These are phyloP conservation scores for Heliconius sara DNA, from an alignment of 2,888 invertebrate genomes.

Conservation along the genomic window DNA sequence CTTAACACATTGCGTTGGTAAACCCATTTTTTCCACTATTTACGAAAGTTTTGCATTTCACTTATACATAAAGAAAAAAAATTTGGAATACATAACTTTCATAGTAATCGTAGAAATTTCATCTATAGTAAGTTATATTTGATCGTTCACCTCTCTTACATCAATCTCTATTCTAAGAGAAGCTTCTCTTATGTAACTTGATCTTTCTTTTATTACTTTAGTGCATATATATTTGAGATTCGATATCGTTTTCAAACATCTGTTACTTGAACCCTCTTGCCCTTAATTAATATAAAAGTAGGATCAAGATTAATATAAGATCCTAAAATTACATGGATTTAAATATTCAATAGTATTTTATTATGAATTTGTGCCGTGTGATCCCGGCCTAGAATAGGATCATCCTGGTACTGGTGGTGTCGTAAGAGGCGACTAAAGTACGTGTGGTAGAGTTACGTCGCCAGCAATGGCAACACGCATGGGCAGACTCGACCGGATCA, in stretches of 20 bases:
- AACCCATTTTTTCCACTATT: neutral
- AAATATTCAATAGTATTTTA: neutral
- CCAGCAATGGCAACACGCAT: too few species aligned
- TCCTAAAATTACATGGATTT: constrained; percentile 57
- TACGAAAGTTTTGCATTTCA: neutral
- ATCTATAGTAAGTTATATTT: constrained; percentile 8
- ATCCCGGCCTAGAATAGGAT: too few species aligned
- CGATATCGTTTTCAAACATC: constrained; percentile 62
- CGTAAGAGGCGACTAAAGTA: too few species aligned
- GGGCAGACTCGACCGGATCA: too few species aligned
- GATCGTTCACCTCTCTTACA: constrained; percentile 21
- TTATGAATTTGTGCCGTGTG: too few species aligned
- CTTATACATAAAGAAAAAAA: neutral
- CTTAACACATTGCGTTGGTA: too few species aligned
- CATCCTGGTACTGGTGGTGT: too few species aligned
- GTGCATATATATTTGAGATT: constrained; percentile 39
- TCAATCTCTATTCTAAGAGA: constrained; percentile 15
- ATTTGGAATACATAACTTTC: neutral
- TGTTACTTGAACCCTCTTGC: constrained; percentile 60
- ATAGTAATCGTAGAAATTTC: neutral
- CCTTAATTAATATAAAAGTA: constrained; percentile 76
- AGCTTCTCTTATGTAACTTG: neutral
- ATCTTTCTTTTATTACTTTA: constrained; percentile 30
- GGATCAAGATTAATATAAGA: constrained; percentile 68
- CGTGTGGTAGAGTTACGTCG: too few species aligned